phyloP scores from a whole-genome alignment of 1,140 invertebrate species.

The Meloidogyne exigua region DNA sequence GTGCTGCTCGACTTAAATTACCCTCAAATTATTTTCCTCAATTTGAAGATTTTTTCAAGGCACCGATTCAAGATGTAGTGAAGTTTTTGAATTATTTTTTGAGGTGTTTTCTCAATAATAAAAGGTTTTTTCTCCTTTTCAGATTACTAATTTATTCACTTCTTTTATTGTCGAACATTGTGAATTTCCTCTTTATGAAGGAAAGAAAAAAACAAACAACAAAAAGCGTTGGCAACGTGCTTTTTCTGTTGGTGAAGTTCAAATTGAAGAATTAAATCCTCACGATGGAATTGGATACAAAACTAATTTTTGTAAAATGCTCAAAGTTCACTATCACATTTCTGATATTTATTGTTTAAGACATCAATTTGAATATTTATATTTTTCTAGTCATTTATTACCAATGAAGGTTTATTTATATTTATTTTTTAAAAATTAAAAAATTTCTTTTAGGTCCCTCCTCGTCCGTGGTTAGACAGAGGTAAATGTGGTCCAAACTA shows the following conservation, averaged over 20 bases:
- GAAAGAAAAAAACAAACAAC: neutral
- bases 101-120: neutral
- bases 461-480: conserved; percentile 46
- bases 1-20: conserved; percentile 8
- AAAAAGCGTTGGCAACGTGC: conserved; percentile 8
- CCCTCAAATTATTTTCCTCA: neutral
- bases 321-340: conserved; percentile 25
- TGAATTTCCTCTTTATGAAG: conserved; percentile 4
- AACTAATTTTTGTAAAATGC: conserved; percentile 38
- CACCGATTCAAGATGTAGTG: neutral
- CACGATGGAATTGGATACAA: conserved; percentile 8
- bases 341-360: conserved; percentile 15
- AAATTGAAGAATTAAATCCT: conserved; percentile 10
- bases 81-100: neutral
- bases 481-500: conserved; percentile 45
- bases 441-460: conserved; percentile 39
- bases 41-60: conserved; percentile 14
- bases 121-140: neutral
- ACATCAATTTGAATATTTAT: conserved; percentile 48
- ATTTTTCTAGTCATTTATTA: conserved; percentile 29
- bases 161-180: conserved; percentile 5
- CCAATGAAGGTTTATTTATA: conserved; percentile 39
- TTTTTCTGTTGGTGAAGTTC: neutral
- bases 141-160: conserved; percentile 17
- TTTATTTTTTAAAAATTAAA: conserved; percentile 10